Evolutionary conservation across 2,888 invertebrate genomes (phyloP).

Genomic region (Tetragonula carbonaria): DNA sequence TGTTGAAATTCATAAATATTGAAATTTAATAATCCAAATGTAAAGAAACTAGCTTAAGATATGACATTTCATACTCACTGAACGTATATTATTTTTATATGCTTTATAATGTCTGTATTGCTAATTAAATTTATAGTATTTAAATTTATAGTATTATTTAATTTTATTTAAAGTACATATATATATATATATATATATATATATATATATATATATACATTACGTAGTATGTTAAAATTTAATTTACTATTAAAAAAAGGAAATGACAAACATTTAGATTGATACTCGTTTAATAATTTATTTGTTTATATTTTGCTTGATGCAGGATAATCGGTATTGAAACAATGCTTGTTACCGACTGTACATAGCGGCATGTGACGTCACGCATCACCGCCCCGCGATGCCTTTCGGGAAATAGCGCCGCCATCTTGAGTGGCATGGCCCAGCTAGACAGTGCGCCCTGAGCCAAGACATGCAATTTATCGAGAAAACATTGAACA

Average conservation of each 20-base stretch:
- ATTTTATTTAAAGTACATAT: too few relatives aligned
- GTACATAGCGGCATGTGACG: constrained; percentile 60
- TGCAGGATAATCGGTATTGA: constrained; percentile 33
- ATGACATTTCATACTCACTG: neutral
- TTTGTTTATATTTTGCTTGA: constrained; percentile 13
- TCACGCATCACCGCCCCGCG: constrained; percentile 70
- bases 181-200: too few relatives aligned
- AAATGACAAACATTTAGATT: neutral
- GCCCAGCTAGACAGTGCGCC: constrained; percentile 78
- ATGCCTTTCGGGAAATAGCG: constrained; percentile 74
- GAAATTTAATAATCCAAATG: neutral
- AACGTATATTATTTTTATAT: neutral
- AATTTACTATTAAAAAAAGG: neutral
- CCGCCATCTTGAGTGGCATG: constrained; percentile 82
- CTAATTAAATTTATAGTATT: neutral
- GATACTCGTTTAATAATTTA: neutral
- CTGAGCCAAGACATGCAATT: constrained; percentile 75
- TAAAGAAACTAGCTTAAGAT: neutral
- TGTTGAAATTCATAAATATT: neutral
- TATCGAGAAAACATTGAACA: constrained; percentile 68
- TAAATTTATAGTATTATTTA: neutral
- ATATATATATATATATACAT: too few relatives aligned
- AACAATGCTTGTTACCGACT: constrained; percentile 30
- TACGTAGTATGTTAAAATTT: neutral
- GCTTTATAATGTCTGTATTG: neutral